Evolutionary conservation across 2,888 invertebrate species (phyloP).

Genomic region (Melanchra persicariae): DNA sequence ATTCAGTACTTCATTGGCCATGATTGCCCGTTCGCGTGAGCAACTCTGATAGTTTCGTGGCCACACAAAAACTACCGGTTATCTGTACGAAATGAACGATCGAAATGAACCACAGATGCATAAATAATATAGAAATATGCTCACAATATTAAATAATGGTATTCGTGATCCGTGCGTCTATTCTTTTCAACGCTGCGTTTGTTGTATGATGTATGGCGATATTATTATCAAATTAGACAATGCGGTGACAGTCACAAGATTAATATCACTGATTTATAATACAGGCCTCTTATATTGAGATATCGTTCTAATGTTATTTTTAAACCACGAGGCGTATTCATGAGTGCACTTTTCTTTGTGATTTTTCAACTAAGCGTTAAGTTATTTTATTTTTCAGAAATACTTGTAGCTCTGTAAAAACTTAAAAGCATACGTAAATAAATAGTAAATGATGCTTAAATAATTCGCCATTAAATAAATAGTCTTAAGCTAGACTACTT

Average conservation of each 20-base stretch:
- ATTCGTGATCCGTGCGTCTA: constrained; percentile 74
- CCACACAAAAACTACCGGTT: constrained; percentile 73
- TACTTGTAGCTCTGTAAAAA: not conserved
- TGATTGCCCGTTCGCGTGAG: constrained; percentile 87
- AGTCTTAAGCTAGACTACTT: constrained; percentile 40
- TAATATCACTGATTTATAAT: constrained; percentile 58
- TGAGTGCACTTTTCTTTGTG: not conserved
- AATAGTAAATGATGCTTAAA: constrained; percentile 13
- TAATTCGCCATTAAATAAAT: constrained; percentile 27
- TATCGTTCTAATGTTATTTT: constrained; percentile 30
- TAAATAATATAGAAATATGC: constrained; percentile 76
- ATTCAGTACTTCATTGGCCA: constrained; percentile 76
- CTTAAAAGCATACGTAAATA: constrained; percentile 8
- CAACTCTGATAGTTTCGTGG: constrained; percentile 78
- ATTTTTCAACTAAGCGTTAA: not conserved
- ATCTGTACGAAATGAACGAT: constrained; percentile 78
- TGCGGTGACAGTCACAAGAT: constrained; percentile 65
- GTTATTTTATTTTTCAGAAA: not conserved
- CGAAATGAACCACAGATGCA: constrained; percentile 65
- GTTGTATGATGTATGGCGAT: constrained; percentile 68
- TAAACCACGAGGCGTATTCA: not conserved
- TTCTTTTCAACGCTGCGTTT: constrained; percentile 68
- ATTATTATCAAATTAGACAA: constrained; percentile 72
- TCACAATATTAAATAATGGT: constrained; percentile 75
- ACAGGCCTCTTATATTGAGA: constrained; percentile 41